Evolutionary conservation across 2,113 vertebrate genomes (phyloP), one percentile per base, ranked within the genome.

Genomic region (Epinephelus moara): DNA sequence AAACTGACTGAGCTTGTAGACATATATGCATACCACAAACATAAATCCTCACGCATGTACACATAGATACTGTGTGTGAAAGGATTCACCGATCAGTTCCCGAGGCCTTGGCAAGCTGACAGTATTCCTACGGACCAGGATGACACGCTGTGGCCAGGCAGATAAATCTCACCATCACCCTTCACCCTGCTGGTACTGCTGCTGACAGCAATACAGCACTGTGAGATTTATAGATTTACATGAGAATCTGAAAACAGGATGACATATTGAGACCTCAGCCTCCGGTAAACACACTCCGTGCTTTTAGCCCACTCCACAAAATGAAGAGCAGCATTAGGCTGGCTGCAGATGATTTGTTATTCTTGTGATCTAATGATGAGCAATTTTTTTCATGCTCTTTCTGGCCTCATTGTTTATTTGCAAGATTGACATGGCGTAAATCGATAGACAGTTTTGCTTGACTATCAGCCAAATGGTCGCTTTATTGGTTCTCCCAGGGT

Each of bases 161-260:
- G 64, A 89, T 93, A 92, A 89, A 93, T 90, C 92, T 90, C 84
- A 13, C 67, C 77, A 71, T 89, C 86, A 77, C 18, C 80, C 64
- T 59, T 75, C 61, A 47, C 27, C 70, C 81, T 60, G 84, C 69
- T 61, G 80, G 53, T 76, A 13, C 63, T 61, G 62, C 71, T 56
- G 70, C 87, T 62, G 88, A 81, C 80, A 57, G 81, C 72, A 60
- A 77, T 30, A 78, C 13, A 1, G 57, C 66, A 25, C 72, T 1
- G 49, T 1, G 0, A 68, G 85, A 87, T 84, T 88, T 87, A 87
- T 80, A 79, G 55, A 83, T 92, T 78, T 50, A 86, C 76, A 82
- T 4, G 30, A 79, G 61, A 66, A 77, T 78, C 25, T 64, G 85
- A 73, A 73, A 90, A 89, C 68, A 64, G 70, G 55, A 60, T 47